Conservation (phyloP, 2,888 invertebrate genomes). For the Lithosia quadra region DNA sequence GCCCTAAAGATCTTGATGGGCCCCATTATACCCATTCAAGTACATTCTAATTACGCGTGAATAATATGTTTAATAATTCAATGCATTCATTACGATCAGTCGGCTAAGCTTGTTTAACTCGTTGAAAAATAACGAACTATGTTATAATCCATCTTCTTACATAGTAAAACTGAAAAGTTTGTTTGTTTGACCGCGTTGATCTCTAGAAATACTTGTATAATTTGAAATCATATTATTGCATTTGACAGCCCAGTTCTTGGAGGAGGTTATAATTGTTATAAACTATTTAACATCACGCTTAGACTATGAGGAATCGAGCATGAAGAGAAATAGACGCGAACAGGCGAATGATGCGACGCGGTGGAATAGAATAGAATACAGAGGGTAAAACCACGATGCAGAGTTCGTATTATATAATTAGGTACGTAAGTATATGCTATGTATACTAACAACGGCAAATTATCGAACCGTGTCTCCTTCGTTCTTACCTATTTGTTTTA, state of each 20-base stretch:
- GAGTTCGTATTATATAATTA: background rate
- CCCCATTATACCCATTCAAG: too few species aligned
- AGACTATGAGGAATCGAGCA: background rate
- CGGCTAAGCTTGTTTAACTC: too few species aligned
- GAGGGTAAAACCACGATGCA: background rate
- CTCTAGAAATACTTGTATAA: background rate
- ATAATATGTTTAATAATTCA: too few species aligned
- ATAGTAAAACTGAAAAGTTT: background rate
- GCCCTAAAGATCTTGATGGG: too few species aligned
- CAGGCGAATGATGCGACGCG: background rate
- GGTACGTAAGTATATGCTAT: slow-evolving; percentile 24
- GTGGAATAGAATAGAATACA: too few species aligned
- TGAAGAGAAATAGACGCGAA: background rate
- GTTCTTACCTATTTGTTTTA: slow-evolving; percentile 31
- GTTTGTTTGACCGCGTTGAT: background rate
- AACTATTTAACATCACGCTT: background rate
- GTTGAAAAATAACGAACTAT: too few species aligned
- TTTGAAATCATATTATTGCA: background rate
- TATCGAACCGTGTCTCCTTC: slow-evolving; percentile 43
- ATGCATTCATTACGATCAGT: too few species aligned
- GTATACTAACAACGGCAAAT: slow-evolving; percentile 30
- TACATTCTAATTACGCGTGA: too few species aligned
- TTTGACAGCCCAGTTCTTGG: background rate
- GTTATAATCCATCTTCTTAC: too few species aligned
- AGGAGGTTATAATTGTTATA: too few species aligned